These are phyloP conservation scores for Sigmodon hispidus DNA, from an alignment of 2,113 vertebrate species.

Conservation along the genomic window DNA sequence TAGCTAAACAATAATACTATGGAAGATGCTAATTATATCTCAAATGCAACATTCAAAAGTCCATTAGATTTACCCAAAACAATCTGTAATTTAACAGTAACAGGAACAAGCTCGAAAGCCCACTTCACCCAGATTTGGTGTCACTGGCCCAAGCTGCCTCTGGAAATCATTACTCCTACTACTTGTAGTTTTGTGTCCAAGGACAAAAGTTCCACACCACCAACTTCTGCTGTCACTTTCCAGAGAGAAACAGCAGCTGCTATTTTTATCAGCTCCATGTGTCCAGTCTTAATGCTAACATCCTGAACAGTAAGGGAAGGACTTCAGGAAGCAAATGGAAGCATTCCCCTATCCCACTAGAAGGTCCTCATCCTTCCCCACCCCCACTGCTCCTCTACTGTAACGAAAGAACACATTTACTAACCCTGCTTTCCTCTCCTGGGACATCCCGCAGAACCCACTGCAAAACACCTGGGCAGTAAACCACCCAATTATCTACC, in stretches of 20 bases:
- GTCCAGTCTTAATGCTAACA: constrained; percentile 7
- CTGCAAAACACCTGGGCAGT: constrained; percentile 65
- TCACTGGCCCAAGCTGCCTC: constrained; percentile 43
- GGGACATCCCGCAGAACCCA: constrained; percentile 60
- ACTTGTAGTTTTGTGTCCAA: constrained; percentile 29
- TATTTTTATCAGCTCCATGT: neutral
- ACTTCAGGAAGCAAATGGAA: neutral
- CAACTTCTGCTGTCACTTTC: constrained; percentile 53
- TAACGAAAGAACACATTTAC: constrained; percentile 46
- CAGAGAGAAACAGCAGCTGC: constrained; percentile 44
- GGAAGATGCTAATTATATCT: constrained; percentile 59
- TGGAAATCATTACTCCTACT: constrained; percentile 35
- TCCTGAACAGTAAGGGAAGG: constrained; percentile 9
- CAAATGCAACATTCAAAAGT: constrained; percentile 53
- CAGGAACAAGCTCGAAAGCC: constrained; percentile 58
- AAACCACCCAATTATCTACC: constrained; percentile 58
- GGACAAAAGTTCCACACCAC: constrained; percentile 44
- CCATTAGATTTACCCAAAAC: constrained; percentile 51
- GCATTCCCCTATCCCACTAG: neutral
- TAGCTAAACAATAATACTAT: constrained; percentile 65
- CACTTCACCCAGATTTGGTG: neutral
- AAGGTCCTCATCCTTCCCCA: constrained; percentile 12
- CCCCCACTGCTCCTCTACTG: constrained; percentile 32
- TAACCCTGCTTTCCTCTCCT: constrained; percentile 63
- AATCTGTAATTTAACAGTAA: constrained; percentile 55